Conservation (phyloP, 1,140 invertebrate genomes). For the Drosophila murphyi region DNA sequence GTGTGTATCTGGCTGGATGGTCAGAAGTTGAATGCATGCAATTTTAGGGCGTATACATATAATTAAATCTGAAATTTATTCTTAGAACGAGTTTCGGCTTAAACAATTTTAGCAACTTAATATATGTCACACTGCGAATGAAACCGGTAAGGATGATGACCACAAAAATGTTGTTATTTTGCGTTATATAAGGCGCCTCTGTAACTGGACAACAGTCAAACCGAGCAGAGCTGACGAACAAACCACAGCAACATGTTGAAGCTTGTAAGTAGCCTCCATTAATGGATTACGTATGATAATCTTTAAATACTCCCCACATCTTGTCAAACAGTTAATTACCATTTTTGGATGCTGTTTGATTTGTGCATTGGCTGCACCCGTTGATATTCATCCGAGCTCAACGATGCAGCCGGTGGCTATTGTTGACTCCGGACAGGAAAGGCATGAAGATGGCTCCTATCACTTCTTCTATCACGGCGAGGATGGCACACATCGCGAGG, state of each 20-base stretch:
- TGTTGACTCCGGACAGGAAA: constrained; percentile 63
- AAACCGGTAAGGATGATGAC: constrained; percentile 68
- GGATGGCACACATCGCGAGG: constrained; percentile 72
- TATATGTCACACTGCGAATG: constrained; percentile 39
- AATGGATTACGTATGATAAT: not conserved
- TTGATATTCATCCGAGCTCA: constrained; percentile 18
- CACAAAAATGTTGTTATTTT: constrained; percentile 36
- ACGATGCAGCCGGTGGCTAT: constrained; percentile 62
- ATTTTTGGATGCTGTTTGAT: constrained; percentile 44
- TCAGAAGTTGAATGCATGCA: constrained; percentile 49
- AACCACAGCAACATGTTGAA: constrained; percentile 58
- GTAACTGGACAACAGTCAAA: constrained; percentile 49
- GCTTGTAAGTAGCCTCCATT: constrained; percentile 54
- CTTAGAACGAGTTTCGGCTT: constrained; percentile 75
- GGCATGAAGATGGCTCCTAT: constrained; percentile 75
- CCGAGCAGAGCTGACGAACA: constrained; percentile 34
- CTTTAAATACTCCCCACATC: not conserved
- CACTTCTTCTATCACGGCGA: constrained; percentile 71
- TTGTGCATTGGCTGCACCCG: constrained; percentile 43
- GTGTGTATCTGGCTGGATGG: constrained; percentile 7
- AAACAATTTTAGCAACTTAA: constrained; percentile 41
- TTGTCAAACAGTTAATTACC: constrained; percentile 42
- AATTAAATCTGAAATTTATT: constrained; percentile 73
- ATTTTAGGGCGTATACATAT: constrained; percentile 54
- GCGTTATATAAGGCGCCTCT: constrained; percentile 62